Conservation (phyloP, 1,140 invertebrate species). For the Camponotus pennsylvanicus region DNA sequence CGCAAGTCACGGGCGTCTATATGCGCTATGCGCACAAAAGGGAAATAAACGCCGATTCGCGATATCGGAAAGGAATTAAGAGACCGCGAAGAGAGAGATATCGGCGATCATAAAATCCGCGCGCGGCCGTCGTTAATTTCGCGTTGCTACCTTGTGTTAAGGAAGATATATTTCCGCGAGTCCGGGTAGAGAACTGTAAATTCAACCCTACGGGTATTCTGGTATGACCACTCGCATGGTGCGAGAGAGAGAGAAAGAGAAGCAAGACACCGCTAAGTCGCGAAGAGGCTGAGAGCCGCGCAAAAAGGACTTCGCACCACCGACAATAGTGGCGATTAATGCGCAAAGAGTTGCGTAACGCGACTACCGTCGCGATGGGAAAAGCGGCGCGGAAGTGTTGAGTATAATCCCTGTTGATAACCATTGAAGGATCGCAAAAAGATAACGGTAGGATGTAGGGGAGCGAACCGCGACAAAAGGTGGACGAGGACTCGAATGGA, state of each 20-base stretch:
- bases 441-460: constrained; percentile 17
- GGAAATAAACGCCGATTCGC: constrained; percentile 51
- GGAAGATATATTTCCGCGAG: constrained; percentile 41
- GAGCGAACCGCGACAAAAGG: constrained; percentile 40
- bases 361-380: constrained; percentile 36
- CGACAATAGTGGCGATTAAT: constrained; percentile 56
- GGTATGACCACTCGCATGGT: constrained; percentile 39
- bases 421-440: constrained; percentile 28
- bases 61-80: constrained; percentile 64
- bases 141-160: constrained; percentile 45
- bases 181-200: constrained; percentile 39
- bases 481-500: not conserved
- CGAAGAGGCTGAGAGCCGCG: constrained; percentile 22
- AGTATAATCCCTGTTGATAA: constrained; percentile 44
- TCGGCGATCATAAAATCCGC: constrained; percentile 49
- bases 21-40: constrained; percentile 23
- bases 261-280: constrained; percentile 44
- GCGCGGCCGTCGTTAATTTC: constrained; percentile 45
- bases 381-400: constrained; percentile 42
- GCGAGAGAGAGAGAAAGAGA: not conserved
- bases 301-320: constrained; percentile 10
- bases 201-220: constrained; percentile 34
- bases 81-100: constrained; percentile 9
- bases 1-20: constrained; percentile 46
- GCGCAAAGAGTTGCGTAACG: constrained; percentile 32